Base-by-base conservation (phyloP, 2,888 invertebrate genomes). In the Aphelenchoides bicaudatus region DNA sequence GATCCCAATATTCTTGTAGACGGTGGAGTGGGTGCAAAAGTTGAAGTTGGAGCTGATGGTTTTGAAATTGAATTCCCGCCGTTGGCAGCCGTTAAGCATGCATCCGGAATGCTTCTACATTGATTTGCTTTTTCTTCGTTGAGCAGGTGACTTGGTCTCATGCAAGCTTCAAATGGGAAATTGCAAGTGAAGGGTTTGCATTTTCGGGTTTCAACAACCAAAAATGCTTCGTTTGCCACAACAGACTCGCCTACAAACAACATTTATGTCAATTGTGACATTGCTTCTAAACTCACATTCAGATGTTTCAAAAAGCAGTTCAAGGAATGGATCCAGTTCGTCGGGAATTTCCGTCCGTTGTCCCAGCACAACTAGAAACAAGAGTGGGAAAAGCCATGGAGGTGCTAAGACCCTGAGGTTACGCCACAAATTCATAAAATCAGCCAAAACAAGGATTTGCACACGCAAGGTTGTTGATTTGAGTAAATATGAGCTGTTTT, bases 41-140 rank as follows among this genome's bases (percentile, higher is more conserved):
- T 38, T 6, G 28, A 25, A 25, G 57, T 21, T 27, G 52, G 37
- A 13, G 37, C 16, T 6, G 30, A 34, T 13, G 52, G 4, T 19
- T 43, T 19, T 59, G 62, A 37, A 6, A 74, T 50, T 13, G 71
- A 69, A 10, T 63, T 58, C 3, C 76, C 76, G 37, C 70, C 75
- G 58, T 76, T 76, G 2, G 75, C 75, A 5, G 75, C 73, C 37
- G 72, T 75, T 6, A 75, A 19, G 58, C 76, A 76, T 71, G 63
- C 62, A 2, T 53, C 52, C 0, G 76, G 77, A 30, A 76, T 58
- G 13, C 43, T 53, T 28, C 67, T 49, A 47, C 76, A 76, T 39
- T 64, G 62, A 59, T 78, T 78, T 10, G 75, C 68, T 3, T 62
- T 52, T 31, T 62, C 59, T 25, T 76, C 77, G 30, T 68, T 64